Evolutionary conservation across 2,888 invertebrate species (phyloP).

Genomic region (Bombylius discolor): DNA sequence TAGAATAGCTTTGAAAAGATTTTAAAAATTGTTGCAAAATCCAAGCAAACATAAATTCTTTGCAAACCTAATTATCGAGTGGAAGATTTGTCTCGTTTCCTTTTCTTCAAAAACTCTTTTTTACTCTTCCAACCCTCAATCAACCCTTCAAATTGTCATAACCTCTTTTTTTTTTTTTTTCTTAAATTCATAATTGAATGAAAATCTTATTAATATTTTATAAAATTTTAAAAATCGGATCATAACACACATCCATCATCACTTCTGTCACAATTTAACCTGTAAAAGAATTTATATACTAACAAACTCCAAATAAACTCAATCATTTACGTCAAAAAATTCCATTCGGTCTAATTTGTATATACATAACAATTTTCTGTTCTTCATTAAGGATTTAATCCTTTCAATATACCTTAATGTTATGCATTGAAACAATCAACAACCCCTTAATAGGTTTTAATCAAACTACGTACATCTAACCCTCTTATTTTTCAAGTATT

Average conservation of each 20-base stretch:
- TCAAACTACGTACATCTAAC: background rate
- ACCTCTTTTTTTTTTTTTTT: no score
- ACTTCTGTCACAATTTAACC: conserved; percentile 3
- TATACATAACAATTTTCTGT: background rate
- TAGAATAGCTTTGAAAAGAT: no score
- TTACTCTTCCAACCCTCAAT: no score
- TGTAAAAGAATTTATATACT: background rate
- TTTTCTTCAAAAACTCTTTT: no score
- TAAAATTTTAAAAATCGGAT: no score
- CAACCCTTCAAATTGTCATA: no score
- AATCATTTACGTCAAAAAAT: conserved; percentile 6
- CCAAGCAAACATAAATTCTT: no score
- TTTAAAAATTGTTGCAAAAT: no score
- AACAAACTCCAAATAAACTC: background rate
- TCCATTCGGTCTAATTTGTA: conserved; percentile 9
- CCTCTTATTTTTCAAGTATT: background rate
- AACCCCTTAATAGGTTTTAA: conserved; percentile 5
- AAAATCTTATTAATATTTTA: no score
- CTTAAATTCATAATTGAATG: no score
- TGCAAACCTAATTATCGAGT: no score
- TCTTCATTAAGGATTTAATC: conserved; percentile 4
- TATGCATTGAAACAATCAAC: background rate
- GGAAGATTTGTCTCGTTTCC: no score
- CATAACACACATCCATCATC: conserved; percentile 1
- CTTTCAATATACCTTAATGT: background rate